These are phyloP conservation scores for Phlogophora meticulosa DNA, from an alignment of 2,888 invertebrate species.

Conservation along the genomic window DNA sequence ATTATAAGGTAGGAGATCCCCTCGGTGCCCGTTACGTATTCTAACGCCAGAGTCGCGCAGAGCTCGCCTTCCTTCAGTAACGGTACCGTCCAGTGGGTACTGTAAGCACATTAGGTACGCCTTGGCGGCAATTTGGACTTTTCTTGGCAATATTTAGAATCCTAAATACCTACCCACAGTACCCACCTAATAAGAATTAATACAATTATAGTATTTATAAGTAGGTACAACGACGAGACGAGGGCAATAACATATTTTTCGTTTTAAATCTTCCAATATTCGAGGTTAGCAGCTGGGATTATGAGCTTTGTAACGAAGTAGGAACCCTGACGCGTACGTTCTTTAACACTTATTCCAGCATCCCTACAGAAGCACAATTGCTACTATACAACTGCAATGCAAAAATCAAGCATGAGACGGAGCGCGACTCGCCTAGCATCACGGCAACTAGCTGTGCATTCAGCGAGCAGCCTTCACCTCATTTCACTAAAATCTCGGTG, in stretches of 20 bases:
- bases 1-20: not conserved
- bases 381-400: not conserved
- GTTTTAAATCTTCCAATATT: not conserved
- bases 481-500: constrained; percentile 40
- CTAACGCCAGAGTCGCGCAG: constrained; percentile 9
- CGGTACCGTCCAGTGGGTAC: constrained; percentile 42
- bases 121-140: constrained; percentile 20
- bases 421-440: not conserved
- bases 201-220: no score
- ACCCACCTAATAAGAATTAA: no score
- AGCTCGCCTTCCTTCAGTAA: constrained; percentile 41
- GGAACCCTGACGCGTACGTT: no score
- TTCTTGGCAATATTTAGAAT: constrained; percentile 22
- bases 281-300: not conserved
- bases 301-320: no score
- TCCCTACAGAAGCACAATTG: not conserved
- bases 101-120: constrained; percentile 18
- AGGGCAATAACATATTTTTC: not conserved
- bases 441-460: constrained; percentile 1
- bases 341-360: not conserved
- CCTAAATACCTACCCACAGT: not conserved
- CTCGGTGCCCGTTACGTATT: constrained; percentile 32
- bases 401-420: not conserved
- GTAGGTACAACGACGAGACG: no score
- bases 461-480: constrained; percentile 34